phyloP scores from a whole-genome alignment of 2,113 vertebrate genomes.

The Agelaius tricolor region DNA sequence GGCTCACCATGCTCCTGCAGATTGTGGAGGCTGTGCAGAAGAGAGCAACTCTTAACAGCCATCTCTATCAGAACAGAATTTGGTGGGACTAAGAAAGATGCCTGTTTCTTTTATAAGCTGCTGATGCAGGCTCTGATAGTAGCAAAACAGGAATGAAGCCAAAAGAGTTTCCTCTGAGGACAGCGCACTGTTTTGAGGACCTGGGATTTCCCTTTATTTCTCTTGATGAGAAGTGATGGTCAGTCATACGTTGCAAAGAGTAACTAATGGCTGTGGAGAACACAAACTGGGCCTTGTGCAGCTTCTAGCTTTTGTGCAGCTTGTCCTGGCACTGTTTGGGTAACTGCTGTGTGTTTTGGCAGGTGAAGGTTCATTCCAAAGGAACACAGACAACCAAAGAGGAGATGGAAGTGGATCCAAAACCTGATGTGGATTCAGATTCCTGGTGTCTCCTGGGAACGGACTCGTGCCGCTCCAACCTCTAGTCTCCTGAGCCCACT shows the following conservation, averaged over 20 bases:
- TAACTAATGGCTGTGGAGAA: background rate
- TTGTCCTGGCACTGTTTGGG: background rate
- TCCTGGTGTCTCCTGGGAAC: conserved; percentile 85
- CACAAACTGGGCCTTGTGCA: background rate
- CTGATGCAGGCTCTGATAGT: background rate
- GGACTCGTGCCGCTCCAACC: conserved; percentile 81
- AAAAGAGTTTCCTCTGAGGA: background rate
- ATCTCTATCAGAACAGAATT: background rate
- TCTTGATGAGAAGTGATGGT: background rate
- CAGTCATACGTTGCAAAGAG: fast-evolving
- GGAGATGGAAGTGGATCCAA: conserved; percentile 78
- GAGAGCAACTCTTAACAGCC: background rate
- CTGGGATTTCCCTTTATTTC: background rate
- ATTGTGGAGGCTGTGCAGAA: background rate
- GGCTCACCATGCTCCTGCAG: background rate
- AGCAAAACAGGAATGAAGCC: background rate
- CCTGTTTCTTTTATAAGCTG: background rate
- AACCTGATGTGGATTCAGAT: conserved; percentile 80
- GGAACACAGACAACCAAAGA: conserved; percentile 79
- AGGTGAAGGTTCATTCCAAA: conserved; percentile 78
- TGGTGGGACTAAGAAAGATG: background rate
- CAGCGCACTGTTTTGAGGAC: background rate
- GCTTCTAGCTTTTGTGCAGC: background rate
- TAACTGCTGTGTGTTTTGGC: conserved; percentile 50
- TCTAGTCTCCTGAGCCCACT: conserved; percentile 77